Conservation (phyloP, 1,140 invertebrate genomes). For the Leptestheria dahalacensis region DNA sequence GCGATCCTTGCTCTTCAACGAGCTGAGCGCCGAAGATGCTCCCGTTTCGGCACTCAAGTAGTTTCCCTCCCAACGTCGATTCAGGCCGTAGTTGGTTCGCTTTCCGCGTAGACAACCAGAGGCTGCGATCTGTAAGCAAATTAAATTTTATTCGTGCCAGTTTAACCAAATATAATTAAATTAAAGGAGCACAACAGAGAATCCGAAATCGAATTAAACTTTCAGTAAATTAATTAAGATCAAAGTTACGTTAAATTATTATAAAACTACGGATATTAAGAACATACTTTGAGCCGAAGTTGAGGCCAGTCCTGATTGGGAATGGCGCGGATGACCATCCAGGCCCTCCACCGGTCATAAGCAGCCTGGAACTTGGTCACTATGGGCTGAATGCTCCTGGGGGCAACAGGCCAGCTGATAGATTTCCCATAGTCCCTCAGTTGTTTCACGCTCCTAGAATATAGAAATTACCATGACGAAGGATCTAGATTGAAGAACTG, state of each 20-base stretch:
- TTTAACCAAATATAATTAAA: not conserved
- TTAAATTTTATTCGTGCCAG: not conserved
- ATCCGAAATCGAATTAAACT: not conserved
- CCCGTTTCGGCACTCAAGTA: slow-evolving; percentile 41
- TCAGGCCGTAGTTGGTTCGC: slow-evolving; percentile 64
- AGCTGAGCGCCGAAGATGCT: not conserved
- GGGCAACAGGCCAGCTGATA: slow-evolving; percentile 59
- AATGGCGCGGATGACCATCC: slow-evolving; percentile 65
- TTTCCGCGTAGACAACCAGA: slow-evolving; percentile 41
- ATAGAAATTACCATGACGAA: slow-evolving; percentile 7
- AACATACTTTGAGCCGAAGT: slow-evolving; percentile 48
- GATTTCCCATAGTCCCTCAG: slow-evolving; percentile 58
- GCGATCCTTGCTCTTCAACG: slow-evolving; percentile 41
- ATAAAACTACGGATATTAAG: too few relatives aligned
- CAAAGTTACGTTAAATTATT: not conserved
- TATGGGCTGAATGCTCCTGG: slow-evolving; percentile 35
- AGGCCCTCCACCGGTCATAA: slow-evolving; percentile 66
- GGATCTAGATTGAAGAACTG: slow-evolving; percentile 6
- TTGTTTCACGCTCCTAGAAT: slow-evolving; percentile 30
- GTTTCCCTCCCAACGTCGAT: slow-evolving; percentile 77
- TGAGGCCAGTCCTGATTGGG: slow-evolving; percentile 73
- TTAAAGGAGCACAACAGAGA: too few relatives aligned
- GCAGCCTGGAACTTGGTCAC: slow-evolving; percentile 37
- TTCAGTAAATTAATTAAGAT: not conserved
- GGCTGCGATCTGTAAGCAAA: slow-evolving; percentile 12